These are phyloP conservation scores for Calameuta pallipes DNA, from an alignment of 2,888 invertebrate genomes.

Conservation along the genomic window DNA sequence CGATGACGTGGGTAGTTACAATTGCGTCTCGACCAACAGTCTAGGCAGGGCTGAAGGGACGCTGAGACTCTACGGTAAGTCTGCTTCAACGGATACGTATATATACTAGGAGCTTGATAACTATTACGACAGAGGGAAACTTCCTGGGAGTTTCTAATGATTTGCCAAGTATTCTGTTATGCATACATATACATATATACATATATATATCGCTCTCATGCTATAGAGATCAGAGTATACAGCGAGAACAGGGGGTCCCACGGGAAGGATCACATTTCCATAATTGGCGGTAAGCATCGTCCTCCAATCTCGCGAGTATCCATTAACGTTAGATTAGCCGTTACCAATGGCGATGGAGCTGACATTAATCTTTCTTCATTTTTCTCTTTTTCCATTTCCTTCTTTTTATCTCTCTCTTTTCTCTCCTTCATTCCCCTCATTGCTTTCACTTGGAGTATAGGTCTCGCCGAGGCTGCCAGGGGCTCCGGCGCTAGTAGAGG, in stretches of 20 bases:
- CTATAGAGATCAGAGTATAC: slow-evolving; percentile 70
- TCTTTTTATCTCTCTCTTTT: slow-evolving; percentile 9
- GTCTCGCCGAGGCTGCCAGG: slow-evolving; percentile 60
- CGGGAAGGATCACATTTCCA: slow-evolving; percentile 70
- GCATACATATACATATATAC: not conserved
- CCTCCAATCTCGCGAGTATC: slow-evolving; percentile 3
- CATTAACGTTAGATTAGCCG: not conserved
- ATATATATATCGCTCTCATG: slow-evolving; percentile 14
- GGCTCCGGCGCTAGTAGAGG: slow-evolving; percentile 46
- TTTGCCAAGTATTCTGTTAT: slow-evolving; percentile 2
- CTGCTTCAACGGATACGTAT: not conserved
- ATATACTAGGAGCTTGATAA: not conserved
- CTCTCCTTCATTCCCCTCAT: not conserved
- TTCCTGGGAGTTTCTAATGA: not conserved
- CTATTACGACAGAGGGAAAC: not conserved
- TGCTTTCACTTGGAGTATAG: slow-evolving; percentile 32
- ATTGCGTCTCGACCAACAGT: slow-evolving; percentile 84
- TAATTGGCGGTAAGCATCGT: slow-evolving; percentile 69
- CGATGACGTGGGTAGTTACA: slow-evolving; percentile 79
- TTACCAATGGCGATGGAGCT: slow-evolving; percentile 12
- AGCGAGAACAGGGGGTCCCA: slow-evolving; percentile 68
- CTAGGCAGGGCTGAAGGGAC: slow-evolving; percentile 83
- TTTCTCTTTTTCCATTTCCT: slow-evolving; percentile 22
- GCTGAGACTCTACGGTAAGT: slow-evolving; percentile 77
- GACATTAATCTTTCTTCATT: slow-evolving; percentile 13